A percentile compares a stretch with the other conserved stretches of the same genome.
Conservation (phyloP, 2,888 invertebrate species). For the Yponomeuta evonymella region DNA sequence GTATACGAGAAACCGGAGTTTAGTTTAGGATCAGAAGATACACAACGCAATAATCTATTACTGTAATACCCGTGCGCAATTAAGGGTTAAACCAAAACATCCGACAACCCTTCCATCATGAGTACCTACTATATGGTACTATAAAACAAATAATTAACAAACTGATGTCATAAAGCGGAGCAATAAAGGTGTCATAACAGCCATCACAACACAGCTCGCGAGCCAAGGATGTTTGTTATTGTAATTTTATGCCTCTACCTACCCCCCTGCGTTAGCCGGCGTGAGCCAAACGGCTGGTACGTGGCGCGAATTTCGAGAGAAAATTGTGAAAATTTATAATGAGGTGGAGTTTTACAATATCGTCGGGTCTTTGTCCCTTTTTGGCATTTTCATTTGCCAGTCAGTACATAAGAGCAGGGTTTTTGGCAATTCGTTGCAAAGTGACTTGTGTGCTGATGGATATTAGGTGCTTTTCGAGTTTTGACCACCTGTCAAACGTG, state of each 20-base stretch:
- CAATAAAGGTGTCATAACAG: constrained; percentile 12
- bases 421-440: too few species aligned
- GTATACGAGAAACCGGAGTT: too few species aligned
- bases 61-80: not conserved
- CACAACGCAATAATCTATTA: too few species aligned
- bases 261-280: constrained; percentile 19
- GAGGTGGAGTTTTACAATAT: constrained; percentile 17
- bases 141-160: constrained; percentile 6
- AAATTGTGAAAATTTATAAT: constrained; percentile 31
- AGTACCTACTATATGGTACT: not conserved
- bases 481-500: too few species aligned
- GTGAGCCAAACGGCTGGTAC: constrained; percentile 34
- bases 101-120: not conserved
- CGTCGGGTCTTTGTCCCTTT: too few species aligned
- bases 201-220: constrained; percentile 13
- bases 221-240: constrained; percentile 48
- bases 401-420: too few species aligned
- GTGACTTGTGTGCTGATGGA: too few species aligned
- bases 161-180: constrained; percentile 7
- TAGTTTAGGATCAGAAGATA: too few species aligned
- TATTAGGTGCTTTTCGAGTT: too few species aligned
- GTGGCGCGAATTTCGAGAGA: constrained; percentile 47
- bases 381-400: too few species aligned
- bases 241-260: constrained; percentile 63
- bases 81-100: not conserved